phyloP scores from a whole-genome alignment of 2,113 vertebrate species.

The Pelusios castaneus region DNA sequence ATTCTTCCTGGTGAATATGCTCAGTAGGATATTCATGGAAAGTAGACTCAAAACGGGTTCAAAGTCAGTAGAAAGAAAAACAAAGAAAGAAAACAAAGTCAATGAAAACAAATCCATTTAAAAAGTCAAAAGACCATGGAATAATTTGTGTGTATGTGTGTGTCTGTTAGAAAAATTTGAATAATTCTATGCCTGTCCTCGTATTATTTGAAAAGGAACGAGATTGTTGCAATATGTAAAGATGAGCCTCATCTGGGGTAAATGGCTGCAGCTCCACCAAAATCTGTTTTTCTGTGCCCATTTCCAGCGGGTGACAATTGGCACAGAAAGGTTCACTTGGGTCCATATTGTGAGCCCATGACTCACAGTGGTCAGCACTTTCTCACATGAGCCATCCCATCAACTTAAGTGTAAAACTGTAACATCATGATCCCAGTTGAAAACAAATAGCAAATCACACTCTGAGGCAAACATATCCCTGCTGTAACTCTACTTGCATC shows the following conservation, averaged over 20 bases:
- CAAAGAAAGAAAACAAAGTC: rapidly evolving
- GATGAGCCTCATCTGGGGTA: neutral
- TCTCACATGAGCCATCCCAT: neutral
- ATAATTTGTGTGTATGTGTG: neutral
- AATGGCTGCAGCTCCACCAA: neutral
- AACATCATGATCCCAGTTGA: neutral
- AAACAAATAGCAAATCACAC: neutral
- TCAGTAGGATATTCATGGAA: neutral
- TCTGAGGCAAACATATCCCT: neutral
- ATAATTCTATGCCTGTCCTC: neutral
- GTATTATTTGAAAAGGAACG: neutral
- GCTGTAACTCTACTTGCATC: neutral
- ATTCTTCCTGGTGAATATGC: neutral
- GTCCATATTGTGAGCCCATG: neutral
- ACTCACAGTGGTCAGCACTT: neutral
- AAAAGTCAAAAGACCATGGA: neutral
- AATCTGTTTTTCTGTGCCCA: neutral
- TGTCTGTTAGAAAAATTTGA: neutral
- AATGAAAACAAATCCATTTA: neutral
- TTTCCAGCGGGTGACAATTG: neutral
- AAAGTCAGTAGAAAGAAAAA: neutral
- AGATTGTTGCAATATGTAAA: neutral
- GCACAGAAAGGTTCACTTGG: neutral
- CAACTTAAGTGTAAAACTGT: neutral
- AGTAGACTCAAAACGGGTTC: neutral